phyloP scores from a whole-genome alignment of 2,888 invertebrate species.

The Cataglyphis cursor region DNA sequence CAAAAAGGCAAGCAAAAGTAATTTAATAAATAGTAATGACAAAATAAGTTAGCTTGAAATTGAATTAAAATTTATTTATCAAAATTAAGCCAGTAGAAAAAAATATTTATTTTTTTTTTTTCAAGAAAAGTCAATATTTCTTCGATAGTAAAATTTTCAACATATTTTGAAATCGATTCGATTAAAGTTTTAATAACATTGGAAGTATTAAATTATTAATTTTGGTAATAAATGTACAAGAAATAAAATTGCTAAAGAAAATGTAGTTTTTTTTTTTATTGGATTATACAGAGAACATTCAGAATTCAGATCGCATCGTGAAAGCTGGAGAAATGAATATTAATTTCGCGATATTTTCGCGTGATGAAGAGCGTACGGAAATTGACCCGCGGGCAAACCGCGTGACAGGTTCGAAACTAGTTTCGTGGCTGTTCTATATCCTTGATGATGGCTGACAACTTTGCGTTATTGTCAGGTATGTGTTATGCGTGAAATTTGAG shows the following conservation, averaged over 20 bases:
- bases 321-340: conserved; percentile 66
- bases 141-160: not conserved
- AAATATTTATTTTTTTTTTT: not conserved
- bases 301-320: conserved; percentile 47
- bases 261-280: not conserved
- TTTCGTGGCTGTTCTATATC: conserved; percentile 65
- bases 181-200: not conserved
- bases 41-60: conserved; percentile 21
- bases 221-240: not conserved
- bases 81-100: not conserved
- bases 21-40: not conserved
- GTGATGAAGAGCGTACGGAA: conserved; percentile 33
- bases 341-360: conserved; percentile 69
- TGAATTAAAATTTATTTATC: not conserved
- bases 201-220: not conserved
- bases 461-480: conserved; percentile 57
- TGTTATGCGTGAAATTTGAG: conserved; percentile 64
- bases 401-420: conserved; percentile 76
- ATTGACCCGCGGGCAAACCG: conserved; percentile 46
- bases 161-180: not conserved
- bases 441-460: conserved; percentile 41
- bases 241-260: conserved; percentile 10
- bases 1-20: not conserved
- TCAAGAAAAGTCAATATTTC: not conserved
- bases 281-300: not conserved